Base-by-base conservation (phyloP, 2,113 vertebrate genomes). In the Perca flavescens region DNA sequence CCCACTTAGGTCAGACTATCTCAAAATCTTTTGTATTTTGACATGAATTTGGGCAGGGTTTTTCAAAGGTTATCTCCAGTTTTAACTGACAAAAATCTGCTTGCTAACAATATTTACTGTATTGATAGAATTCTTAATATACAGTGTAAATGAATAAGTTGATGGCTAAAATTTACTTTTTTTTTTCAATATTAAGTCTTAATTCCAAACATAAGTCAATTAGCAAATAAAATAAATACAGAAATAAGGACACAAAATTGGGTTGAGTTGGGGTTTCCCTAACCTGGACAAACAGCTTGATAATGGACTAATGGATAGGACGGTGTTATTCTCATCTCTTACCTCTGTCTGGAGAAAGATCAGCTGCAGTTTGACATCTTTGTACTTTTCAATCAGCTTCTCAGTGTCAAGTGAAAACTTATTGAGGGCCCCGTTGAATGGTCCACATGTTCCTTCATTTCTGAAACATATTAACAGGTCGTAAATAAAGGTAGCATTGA, bases 391-490 rank as follows among this genome's bases (percentile, higher is more conserved):
- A 40, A 62, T 77, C 3, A 88, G 53, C 0, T 0, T 47, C 49
- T 58, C 1, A 47, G 79, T 86, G 76, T 25, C 47, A 46, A 91
- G 88, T 72, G 90, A 83, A 77, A 91, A 83, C 0, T 0, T 2
- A 3, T 9, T 25, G 61, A 91, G 67, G 74, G 11, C 76, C 4
- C 49, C 81, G 2, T 79, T 82, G 58, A 86, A 79, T 72, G 81
- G 22, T 36, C 1, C 49, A 0, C 9, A 12, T 14, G 75, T 54
- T 12, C 31, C 7, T 50, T 88, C 56, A 72, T 88, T 88, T 66
- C 90, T 91, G 79, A 85, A 86, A 86, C 12, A 75, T 28, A 21
- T 22, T 28, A 19, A 34, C 11, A 57, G 17, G 15, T 43, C 2
- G 6, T 6, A 50, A 22, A 49, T 7, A 66, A 36, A 47, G 43